These are phyloP conservation scores for Apantesis nais DNA, from an alignment of 2,888 invertebrate species.

Conservation along the genomic window DNA sequence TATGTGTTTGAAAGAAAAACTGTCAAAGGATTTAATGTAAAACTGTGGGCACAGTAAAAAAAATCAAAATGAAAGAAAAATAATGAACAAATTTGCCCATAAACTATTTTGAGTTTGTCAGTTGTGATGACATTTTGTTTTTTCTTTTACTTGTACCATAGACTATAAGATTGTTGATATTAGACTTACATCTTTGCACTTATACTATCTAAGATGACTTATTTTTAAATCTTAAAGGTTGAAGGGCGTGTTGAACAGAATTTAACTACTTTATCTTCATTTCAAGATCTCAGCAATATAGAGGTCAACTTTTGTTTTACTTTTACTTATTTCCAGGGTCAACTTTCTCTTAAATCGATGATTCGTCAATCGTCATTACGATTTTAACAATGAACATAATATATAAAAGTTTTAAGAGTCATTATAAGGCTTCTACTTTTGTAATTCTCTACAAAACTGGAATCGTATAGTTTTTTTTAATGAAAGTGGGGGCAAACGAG, in stretches of 20 bases:
- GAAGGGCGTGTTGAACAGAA: neutral
- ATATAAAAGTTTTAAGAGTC: conserved; percentile 24
- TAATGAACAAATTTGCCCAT: too few relatives aligned
- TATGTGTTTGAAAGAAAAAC: too few relatives aligned
- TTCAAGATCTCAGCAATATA: neutral
- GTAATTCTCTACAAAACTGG: neutral
- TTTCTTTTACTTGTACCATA: neutral
- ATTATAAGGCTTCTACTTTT: neutral
- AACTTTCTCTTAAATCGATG: conserved; percentile 39
- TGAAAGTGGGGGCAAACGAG: too few relatives aligned
- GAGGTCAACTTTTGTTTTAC: conserved; percentile 9
- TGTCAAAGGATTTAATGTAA: too few relatives aligned
- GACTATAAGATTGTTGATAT: too few relatives aligned
- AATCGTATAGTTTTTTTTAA: neutral
- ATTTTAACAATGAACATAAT: conserved; percentile 32
- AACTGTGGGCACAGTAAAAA: too few relatives aligned
- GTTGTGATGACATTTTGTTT: neutral
- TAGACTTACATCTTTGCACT: neutral
- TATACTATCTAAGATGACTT: neutral
- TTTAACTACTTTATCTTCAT: neutral
- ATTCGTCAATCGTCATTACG: conserved; percentile 29
- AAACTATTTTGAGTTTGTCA: too few relatives aligned
- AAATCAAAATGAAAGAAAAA: too few relatives aligned
- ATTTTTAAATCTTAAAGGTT: neutral
- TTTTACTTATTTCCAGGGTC: conserved; percentile 20